Conservation (phyloP, 1,140 invertebrate species). For the Nixonia krombeini region DNA sequence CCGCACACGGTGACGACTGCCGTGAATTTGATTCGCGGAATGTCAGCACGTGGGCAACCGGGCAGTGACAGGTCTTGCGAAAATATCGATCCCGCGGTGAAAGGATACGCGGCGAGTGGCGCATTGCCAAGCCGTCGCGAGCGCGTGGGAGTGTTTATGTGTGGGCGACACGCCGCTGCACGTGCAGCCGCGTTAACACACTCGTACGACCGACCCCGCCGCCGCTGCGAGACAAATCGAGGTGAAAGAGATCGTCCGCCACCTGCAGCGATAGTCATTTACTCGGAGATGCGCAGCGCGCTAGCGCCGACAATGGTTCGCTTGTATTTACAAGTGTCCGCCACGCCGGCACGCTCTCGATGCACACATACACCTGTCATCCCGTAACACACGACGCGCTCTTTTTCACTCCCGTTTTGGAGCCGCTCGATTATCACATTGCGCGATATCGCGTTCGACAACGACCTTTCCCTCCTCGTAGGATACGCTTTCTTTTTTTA, state of each 20-base stretch:
- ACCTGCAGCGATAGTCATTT: conserved; percentile 18
- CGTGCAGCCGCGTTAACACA: background rate
- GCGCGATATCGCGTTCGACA: too few relatives aligned
- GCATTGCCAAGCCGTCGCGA: too few relatives aligned
- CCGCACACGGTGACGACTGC: too few relatives aligned
- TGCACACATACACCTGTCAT: too few relatives aligned
- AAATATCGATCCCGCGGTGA: conserved; percentile 18
- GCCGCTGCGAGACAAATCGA: conserved; percentile 2
- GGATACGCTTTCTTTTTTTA: too few relatives aligned
- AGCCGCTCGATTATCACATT: too few relatives aligned
- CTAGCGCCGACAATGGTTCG: too few relatives aligned
- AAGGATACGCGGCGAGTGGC: conserved; percentile 4
- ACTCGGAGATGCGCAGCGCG: background rate
- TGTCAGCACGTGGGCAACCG: conserved; percentile 3
- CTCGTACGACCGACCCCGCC: background rate
- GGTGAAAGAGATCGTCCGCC: conserved; percentile 12
- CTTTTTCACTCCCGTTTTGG: too few relatives aligned
- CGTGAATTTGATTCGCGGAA: background rate
- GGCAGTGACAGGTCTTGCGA: background rate
- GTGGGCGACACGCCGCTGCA: background rate
- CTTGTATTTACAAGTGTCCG: background rate
- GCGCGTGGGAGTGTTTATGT: background rate
- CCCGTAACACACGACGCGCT: too few relatives aligned
- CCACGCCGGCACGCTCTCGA: background rate
- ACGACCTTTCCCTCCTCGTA: too few relatives aligned